Evolutionary conservation across 92 coral and sea anemone genomes (phyloP), one percentile per base, ranked within the genome.

Genomic region (Zoanthus solanderi): DNA sequence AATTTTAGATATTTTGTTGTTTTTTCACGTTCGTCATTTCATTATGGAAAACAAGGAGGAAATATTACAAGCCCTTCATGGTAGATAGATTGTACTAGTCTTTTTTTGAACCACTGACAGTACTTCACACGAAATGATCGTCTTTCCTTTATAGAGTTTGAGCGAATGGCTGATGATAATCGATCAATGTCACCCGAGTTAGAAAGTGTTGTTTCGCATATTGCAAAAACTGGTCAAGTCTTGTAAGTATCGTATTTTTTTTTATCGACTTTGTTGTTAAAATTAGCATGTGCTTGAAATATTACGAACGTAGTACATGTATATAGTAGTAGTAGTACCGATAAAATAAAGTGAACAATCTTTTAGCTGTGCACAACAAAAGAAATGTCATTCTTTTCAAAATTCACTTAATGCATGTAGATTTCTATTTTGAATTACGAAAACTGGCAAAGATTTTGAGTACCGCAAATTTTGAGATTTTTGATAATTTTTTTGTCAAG

Each of bases 161-260:
- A 94, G 97, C 94, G 89, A 90, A 94, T 89, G 94, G 91, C 95
- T 67, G 98, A 97, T 87, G 92, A 93, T 7, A 98, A 97, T 30
- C 96, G 96, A 82, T 89, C 92, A 81, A 87, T 97, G 65, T 90
- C 96, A 82, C 99, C 95, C 84, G 99, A 95, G 71, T 87, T 97
- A 37, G 99, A 97, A 67, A 88, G 93, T 61, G 84, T 97, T 93
- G 91, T 97, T 52, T 88, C 92, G 34, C 91, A 94, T 87, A 97
- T 95, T 72, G 99, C 99, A 7, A 96, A 97, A 87, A 97, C 99
- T 82, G 99, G 99, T 30, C 90, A 98, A 88, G 92, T 94, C 66
- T 89, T 85, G 99, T 97, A 92, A 90, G 99, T 88, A 46, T 12
- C 14, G 58, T 18, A 16, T 12, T 48, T 66, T 56, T 3, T 54